These are phyloP conservation scores for Rhynchotus rufescens DNA, from an alignment of 2,797 vertebrate genomes.

Conservation along the genomic window DNA sequence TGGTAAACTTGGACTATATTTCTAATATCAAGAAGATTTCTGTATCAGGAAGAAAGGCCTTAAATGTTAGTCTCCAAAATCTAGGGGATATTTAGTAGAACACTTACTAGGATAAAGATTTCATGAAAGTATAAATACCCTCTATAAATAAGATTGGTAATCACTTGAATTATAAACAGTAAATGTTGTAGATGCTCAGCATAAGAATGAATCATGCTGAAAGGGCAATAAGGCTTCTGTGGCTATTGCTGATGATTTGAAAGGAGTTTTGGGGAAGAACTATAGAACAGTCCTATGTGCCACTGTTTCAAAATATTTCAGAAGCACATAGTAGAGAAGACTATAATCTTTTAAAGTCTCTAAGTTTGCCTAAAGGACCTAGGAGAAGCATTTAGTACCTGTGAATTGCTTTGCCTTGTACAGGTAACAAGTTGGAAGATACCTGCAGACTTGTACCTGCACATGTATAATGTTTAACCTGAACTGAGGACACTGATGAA, in stretches of 20 bases:
- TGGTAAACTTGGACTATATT: background rate
- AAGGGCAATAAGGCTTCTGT: background rate
- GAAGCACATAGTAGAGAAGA: background rate
- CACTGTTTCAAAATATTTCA: background rate
- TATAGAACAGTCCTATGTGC: background rate
- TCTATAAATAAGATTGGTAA: background rate
- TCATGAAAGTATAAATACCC: background rate
- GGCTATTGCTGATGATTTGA: background rate
- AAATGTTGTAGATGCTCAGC: background rate
- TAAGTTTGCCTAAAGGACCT: background rate
- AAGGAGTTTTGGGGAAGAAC: background rate
- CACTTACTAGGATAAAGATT: background rate
- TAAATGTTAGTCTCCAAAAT: background rate
- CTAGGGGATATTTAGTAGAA: background rate
- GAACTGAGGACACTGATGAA: background rate
- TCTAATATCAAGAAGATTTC: background rate
- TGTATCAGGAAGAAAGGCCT: background rate
- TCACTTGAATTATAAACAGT: background rate
- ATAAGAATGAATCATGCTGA: background rate
- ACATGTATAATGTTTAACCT: background rate
- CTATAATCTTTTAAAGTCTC: background rate
- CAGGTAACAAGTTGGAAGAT: background rate
- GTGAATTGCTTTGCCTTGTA: background rate
- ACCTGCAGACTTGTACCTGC: background rate
- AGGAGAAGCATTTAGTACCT: background rate